Conservation (phyloP, 2,797 vertebrate genomes). For the Selene dorsalis region DNA sequence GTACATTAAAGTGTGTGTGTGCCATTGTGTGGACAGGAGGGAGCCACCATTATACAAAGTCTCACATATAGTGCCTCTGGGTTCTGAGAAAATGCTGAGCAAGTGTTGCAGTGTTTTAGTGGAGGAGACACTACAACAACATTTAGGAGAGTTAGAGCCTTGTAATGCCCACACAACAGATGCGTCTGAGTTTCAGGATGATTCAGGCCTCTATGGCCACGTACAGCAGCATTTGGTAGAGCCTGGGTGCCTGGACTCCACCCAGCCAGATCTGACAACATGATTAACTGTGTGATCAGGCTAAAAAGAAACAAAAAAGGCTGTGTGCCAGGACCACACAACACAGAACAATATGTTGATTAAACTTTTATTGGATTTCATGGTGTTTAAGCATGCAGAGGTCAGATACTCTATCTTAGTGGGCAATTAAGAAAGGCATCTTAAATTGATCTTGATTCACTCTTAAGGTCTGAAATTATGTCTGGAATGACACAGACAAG, state of each 20-base stretch:
- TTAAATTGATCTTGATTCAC: constrained; percentile 30
- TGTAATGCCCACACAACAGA: background rate
- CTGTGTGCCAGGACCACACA: constrained; percentile 30
- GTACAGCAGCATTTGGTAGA: constrained; percentile 9
- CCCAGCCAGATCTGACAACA: constrained; percentile 32
- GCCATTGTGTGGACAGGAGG: constrained; percentile 29
- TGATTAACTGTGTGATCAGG: constrained; percentile 50
- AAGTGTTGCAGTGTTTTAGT: constrained; percentile 33
- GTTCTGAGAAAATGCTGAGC: constrained; percentile 41
- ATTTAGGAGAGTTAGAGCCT: constrained; percentile 24
- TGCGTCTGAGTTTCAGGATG: background rate
- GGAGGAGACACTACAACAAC: background rate
- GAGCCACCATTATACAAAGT: constrained; percentile 30
- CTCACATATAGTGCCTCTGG: constrained; percentile 16
- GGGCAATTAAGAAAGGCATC: constrained; percentile 29
- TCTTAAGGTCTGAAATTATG: constrained; percentile 8
- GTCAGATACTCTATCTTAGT: constrained; percentile 37
- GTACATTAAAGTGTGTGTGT: constrained; percentile 28
- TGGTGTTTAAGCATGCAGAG: constrained; percentile 52
- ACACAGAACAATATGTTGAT: constrained; percentile 46
- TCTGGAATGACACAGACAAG: constrained; percentile 19
- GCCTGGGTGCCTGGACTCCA: background rate
- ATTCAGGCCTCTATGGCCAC: background rate
- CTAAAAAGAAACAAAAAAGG: constrained; percentile 27
- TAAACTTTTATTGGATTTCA: constrained; percentile 61